Base-by-base conservation (phyloP, 92 coral and sea anemone genomes). In the Ricordea florida region DNA sequence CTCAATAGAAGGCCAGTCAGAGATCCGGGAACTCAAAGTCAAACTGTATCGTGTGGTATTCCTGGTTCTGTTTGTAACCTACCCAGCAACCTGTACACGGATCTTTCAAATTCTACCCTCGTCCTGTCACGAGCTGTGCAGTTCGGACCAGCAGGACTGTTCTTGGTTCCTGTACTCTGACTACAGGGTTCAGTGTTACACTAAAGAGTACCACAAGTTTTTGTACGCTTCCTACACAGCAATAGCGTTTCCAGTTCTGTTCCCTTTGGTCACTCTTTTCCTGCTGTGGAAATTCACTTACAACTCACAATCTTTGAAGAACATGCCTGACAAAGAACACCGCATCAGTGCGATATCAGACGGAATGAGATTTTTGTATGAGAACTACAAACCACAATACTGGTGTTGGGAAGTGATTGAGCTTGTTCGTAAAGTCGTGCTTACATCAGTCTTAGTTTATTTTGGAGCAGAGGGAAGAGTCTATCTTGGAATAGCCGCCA, bases 331-430 rank as follows among this genome's bases (percentile, higher is more conserved):
- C 9, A 18, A 23, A 16, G 21, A 58, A 5, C 21, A 31, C 25
- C 28, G 33, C 34, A 29, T 25, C 13, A 58, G 17, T 24, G 66
- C 18, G 35, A 27, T 26, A 23, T 27, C 66, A 4, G n/a, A 23
- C 47, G 66, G 37, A 2, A 58, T 58, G 66, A 26, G 66, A 20
- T 58, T 58, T 20, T 23, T 58, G 13, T 58, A 58, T 35, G 66
- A 58, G 9, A 58, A 58, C 66, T 27, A 58, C 35, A 33, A 14
- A 14, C 17, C 28, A 29, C 14, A 13, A 6, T 27, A 24, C 15
- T 26, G 41, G 41, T 27, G 17, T 26, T 33, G 37, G 35, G 66
- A 58, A 58, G 41, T 27, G 6, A 58, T 58, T 5, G 66, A 58
- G 53, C 52, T 58, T 14, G 66, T 58, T 25, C 35, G 41, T 13